Conservation (phyloP, 2,888 invertebrate genomes). For the Bedellia somnulentella region DNA sequence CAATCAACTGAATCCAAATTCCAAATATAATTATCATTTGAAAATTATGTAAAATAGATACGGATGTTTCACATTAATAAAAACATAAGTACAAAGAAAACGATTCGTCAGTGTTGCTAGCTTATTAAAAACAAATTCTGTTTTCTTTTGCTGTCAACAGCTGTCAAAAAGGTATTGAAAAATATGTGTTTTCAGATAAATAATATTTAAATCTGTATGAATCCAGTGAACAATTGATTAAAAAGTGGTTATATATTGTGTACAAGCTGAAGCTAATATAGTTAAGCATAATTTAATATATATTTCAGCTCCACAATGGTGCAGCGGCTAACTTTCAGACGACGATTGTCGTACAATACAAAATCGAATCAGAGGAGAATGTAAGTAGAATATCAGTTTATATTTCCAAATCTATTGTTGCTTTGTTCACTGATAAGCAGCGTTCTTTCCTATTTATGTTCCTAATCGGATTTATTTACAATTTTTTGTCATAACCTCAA, state of each 20-base stretch:
- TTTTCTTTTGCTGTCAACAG: constrained; percentile 45
- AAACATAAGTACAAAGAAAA: too few species aligned
- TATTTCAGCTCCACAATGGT: constrained; percentile 73
- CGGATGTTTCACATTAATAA: too few species aligned
- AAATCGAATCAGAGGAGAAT: constrained; percentile 95
- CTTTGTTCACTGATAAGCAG: too few species aligned
- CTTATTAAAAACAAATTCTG: too few species aligned
- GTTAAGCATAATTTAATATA: constrained; percentile 29
- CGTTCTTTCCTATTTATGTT: too few species aligned
- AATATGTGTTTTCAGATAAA: constrained; percentile 25
- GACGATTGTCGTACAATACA: constrained; percentile 98
- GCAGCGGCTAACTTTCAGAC: constrained; percentile 93
- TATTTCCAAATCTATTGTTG: too few species aligned
- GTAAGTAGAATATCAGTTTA: constrained; percentile 78
- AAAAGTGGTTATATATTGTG: constrained; percentile 8
- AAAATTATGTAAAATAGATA: too few species aligned
- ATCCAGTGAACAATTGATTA: constrained; percentile 19
- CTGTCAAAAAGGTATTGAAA: constrained; percentile 54
- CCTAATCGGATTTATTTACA: too few species aligned
- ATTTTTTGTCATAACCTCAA: too few species aligned
- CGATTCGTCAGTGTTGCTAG: constrained; percentile 29
- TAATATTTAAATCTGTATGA: constrained; percentile 31
- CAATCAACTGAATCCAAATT: too few species aligned
- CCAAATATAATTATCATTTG: too few species aligned
- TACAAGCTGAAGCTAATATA: neutral